Evolutionary conservation across 2,888 invertebrate species (phyloP), one percentile per base, ranked within the genome.

Genomic region (Tillus elongatus): DNA sequence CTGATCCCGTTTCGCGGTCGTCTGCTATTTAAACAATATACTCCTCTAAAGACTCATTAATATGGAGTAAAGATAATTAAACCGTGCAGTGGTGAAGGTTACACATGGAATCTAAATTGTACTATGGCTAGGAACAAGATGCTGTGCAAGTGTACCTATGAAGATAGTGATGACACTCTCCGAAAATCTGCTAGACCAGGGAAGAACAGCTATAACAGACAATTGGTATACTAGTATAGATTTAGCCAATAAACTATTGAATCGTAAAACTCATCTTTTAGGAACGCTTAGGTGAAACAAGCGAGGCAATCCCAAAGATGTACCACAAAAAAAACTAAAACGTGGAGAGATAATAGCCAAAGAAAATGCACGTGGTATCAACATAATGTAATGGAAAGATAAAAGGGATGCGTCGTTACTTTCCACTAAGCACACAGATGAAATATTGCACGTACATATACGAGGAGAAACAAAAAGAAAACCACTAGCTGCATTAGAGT

Each of bases 381-480:
- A 45, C 39, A 38, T 54, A 10, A 28, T 51, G 16, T 53, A 54
- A 38, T 60, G 56, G 53, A 44, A 44, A 33, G 53, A 58, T 35
- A 56, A 19, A n/a, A 19, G 24, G 24, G 24, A 19, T 19, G 47
- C 58, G 12, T 41, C 56, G 24, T 37, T 54, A 37, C 45, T 57
- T 14, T 49, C 49, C 28, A 56, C 55, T 24, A 49, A 46, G 36
- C 52, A 60, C 39, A 44, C 30, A 30, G 41, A 35, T 30, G 44
- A 51, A 40, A 48, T 39, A 27, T 35, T 42, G 3, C 30, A 45
- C 45, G 12, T 44, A 13, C 36, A 44, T 33, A 36, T 40, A 38
- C 37, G 45, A 46, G 36, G 33, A 16, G 13, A 11, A 24, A 2
- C 10, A 4, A 26, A 42, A 16, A 9, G 41, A 16, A 45, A 43